phyloP scores from a whole-genome alignment of 2,888 invertebrate species.

The Dicyrtomina minuta region DNA sequence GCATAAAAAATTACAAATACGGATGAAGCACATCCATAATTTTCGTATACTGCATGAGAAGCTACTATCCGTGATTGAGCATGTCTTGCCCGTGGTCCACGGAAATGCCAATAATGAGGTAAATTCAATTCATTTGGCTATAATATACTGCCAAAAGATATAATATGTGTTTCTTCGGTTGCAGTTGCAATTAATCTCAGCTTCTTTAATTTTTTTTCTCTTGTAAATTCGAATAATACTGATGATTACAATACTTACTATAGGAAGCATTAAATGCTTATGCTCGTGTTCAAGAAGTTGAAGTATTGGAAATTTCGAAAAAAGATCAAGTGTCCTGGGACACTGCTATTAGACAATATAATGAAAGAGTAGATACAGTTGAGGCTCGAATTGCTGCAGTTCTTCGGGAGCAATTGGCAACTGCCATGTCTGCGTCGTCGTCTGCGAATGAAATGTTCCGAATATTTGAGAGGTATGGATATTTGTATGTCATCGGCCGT shows the following conservation, averaged over 20 bases:
- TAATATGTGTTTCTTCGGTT: no score
- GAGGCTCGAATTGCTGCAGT: conserved; percentile 97
- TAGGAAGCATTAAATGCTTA: conserved; percentile 60
- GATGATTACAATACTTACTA: neutral
- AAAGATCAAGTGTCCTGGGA: conserved; percentile 98
- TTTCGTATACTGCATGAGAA: conserved; percentile 98
- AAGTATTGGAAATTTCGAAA: conserved; percentile 66
- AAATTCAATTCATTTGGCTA: no score
- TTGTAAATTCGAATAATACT: neutral
- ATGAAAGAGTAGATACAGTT: conserved; percentile 96
- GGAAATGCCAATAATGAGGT: conserved; percentile 96
- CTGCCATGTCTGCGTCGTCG: conserved; percentile 98
- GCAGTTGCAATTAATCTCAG: neutral
- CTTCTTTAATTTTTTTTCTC: neutral
- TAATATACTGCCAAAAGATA: no score
- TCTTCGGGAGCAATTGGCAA: conserved; percentile 94
- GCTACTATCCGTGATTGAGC: conserved; percentile 90
- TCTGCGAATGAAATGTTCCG: conserved; percentile 99
- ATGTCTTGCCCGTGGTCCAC: conserved; percentile 84
- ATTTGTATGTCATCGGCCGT: no score
- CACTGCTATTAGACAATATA: conserved; percentile 93
- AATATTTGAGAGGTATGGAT: conserved; percentile 66
- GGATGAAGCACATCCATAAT: conserved; percentile 97
- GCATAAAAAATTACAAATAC: conserved; percentile 90
- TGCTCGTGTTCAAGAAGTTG: conserved; percentile 49